phyloP scores from a whole-genome alignment of 2,797 vertebrate species.

The Coregonus ussuriensis region DNA sequence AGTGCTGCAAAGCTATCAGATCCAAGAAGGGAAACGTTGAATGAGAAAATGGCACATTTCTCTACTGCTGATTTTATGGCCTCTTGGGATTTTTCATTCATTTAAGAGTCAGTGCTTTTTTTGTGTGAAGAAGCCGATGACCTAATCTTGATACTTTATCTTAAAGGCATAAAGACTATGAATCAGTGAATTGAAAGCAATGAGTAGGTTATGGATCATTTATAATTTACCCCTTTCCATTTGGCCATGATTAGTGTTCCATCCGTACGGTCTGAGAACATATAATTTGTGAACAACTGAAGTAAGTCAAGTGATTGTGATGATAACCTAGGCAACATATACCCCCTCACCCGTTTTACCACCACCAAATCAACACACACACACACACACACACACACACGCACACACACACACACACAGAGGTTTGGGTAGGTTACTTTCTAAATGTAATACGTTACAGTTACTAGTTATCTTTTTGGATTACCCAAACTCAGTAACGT shows the following conservation, averaged over 20 bases:
- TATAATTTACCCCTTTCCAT: conserved; percentile 44
- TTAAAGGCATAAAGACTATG: conserved; percentile 56
- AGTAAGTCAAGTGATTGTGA: conserved; percentile 53
- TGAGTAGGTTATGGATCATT: conserved; percentile 56
- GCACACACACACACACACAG: background rate
- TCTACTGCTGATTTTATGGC: conserved; percentile 48
- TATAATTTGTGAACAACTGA: conserved; percentile 61
- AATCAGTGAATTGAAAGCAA: conserved; percentile 48
- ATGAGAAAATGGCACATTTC: conserved; percentile 36
- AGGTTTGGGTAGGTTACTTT: no score
- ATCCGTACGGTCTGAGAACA: conserved; percentile 35
- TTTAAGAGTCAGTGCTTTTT: conserved; percentile 29
- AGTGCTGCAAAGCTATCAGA: conserved; percentile 15
- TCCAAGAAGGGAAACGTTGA: conserved; percentile 18
- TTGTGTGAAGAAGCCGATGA: conserved; percentile 49
- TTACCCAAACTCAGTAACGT: no score
- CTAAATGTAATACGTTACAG: no score
- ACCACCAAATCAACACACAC: background rate
- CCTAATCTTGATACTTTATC: conserved; percentile 54
- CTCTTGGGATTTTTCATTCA: conserved; percentile 52
- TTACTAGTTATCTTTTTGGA: no score
- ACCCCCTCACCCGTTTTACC: background rate
- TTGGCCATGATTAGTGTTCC: conserved; percentile 56
- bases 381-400: background rate
- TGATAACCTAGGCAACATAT: background rate